Percentiles rank a stretch among this genome's conserved stretches.
Conservation (phyloP, 30 jellyfish, hydroid and myxozoan genomes). For the Turritopsis rubra region DNA sequence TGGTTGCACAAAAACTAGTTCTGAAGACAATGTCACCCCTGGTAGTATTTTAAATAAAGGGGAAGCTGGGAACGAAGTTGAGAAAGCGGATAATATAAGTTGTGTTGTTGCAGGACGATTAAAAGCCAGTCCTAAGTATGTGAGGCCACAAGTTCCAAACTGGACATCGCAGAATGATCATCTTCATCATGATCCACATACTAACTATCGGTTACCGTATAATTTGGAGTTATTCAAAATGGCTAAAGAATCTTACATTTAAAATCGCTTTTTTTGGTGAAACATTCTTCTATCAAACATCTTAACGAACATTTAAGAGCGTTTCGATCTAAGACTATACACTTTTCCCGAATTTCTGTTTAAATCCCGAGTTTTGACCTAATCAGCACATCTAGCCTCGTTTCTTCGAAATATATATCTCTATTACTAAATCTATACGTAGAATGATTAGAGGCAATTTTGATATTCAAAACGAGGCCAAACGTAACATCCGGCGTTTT, state of each 20-base stretch:
- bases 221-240: not conserved
- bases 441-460: too few relatives aligned
- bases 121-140: not conserved
- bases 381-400: too few relatives aligned
- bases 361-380: too few relatives aligned
- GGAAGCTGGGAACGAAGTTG: not conserved
- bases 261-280: not conserved
- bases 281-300: too few relatives aligned
- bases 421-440: too few relatives aligned
- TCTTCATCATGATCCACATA: not conserved
- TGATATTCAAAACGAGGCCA: too few relatives aligned
- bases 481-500: too few relatives aligned
- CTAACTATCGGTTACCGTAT: not conserved
- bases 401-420: too few relatives aligned
- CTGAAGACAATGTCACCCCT: not conserved
- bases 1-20: not conserved
- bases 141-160: not conserved
- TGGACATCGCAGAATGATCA: not conserved
- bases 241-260: conserved; percentile 7
- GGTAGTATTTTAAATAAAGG: not conserved
- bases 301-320: too few relatives aligned
- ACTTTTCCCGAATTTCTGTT: too few relatives aligned
- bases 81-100: too few relatives aligned
- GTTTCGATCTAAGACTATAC: too few relatives aligned
- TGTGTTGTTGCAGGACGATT: not conserved